Percentiles rank a stretch among this genome's conserved stretches.
Conservation (phyloP, 2,888 invertebrate species). For the Drosophila quasianomalipes region DNA sequence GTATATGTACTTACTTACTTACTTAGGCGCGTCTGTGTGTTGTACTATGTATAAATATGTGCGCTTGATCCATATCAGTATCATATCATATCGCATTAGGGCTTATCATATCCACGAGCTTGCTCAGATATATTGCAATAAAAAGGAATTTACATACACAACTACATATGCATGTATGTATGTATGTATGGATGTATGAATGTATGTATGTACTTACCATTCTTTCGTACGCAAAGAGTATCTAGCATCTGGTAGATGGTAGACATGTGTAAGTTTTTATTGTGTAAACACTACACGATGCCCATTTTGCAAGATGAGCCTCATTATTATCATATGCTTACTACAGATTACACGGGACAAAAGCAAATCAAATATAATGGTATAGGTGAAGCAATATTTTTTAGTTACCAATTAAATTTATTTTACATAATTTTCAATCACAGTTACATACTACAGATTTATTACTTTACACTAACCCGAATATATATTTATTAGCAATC, state of each 20-base stretch:
- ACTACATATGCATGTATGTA: neutral
- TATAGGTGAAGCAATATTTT: neutral
- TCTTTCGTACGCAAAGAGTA: constrained; percentile 3
- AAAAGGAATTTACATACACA: constrained; percentile 69
- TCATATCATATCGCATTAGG: constrained; percentile 76
- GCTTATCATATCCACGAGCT: constrained; percentile 68
- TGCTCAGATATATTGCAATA: constrained; percentile 70
- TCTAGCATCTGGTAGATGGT: constrained; percentile 11
- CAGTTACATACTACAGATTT: constrained; percentile 81
- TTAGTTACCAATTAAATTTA: constrained; percentile 71
- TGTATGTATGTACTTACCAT: neutral
- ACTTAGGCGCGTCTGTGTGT: constrained; percentile 8
- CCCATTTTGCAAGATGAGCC: constrained; percentile 6
- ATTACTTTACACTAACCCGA: constrained; percentile 77
- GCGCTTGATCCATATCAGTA: constrained; percentile 70
- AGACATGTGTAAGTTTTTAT: constrained; percentile 31
- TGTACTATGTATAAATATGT: constrained; percentile 13
- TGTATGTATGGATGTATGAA: neutral
- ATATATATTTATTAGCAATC: constrained; percentile 36
- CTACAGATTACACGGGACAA: constrained; percentile 35
- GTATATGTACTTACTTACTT: constrained; percentile 5
- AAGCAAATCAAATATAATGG: constrained; percentile 1
- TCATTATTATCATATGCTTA: constrained; percentile 31
- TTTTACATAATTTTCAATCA: constrained; percentile 79
- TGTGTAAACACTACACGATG: constrained; percentile 31